Conservation (phyloP, 2,888 invertebrate species). For the Glyphotaelius pellucidus region DNA sequence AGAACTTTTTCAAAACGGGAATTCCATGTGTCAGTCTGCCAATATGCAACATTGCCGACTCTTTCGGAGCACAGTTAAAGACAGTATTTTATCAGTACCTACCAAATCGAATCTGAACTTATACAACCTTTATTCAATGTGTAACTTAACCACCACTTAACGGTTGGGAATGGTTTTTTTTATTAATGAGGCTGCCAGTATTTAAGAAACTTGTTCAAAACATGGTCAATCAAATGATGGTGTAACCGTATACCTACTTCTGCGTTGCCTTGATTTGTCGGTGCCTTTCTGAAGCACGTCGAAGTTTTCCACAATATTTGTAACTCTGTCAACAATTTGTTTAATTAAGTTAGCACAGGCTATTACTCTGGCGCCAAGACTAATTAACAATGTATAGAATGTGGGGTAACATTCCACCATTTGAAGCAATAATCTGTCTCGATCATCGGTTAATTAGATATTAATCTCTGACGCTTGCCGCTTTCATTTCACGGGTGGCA, state of each 20-base stretch:
- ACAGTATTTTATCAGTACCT: too few species aligned
- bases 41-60: too few species aligned
- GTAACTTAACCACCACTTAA: too few species aligned
- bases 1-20: too few species aligned
- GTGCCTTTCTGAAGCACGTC: background rate
- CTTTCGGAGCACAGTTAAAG: too few species aligned
- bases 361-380: constrained; percentile 34
- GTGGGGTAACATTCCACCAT: constrained; percentile 16
- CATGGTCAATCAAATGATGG: background rate
- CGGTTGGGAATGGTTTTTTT: too few species aligned
- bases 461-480: constrained; percentile 38
- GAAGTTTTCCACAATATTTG: background rate
- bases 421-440: constrained; percentile 27
- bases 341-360: background rate
- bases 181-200: background rate
- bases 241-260: background rate
- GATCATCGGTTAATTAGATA: constrained; percentile 34
- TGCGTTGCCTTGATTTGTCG: background rate
- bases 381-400: constrained; percentile 28
- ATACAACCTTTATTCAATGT: too few species aligned
- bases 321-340: constrained; percentile 2
- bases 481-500: constrained; percentile 18
- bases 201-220: background rate
- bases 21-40: too few species aligned
- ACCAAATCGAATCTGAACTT: too few species aligned